Evolutionary conservation across 2,888 invertebrate species (phyloP).

Genomic region (Poecilus cupreus): DNA sequence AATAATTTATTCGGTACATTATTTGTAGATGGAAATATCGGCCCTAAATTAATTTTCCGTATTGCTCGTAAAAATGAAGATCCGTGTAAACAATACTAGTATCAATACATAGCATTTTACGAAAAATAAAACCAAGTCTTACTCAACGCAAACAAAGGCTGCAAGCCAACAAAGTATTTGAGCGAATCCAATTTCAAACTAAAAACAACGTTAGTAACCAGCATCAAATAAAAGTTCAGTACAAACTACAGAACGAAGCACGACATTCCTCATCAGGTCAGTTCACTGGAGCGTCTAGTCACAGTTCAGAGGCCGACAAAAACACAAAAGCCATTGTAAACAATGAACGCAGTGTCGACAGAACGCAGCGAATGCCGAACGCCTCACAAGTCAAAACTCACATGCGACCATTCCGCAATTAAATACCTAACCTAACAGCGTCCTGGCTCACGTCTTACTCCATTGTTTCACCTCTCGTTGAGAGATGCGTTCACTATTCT

Average conservation of each 20-base stretch:
- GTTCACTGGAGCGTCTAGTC: conserved; percentile 23
- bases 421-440: conserved; percentile 31
- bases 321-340: conserved; percentile 50
- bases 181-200: conserved; percentile 42
- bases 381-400: not conserved
- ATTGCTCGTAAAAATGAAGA: not conserved
- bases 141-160: conserved; percentile 17
- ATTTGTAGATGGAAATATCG: too few relatives aligned
- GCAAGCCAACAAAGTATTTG: conserved; percentile 39
- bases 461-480: conserved; percentile 15
- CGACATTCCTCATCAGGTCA: conserved; percentile 46
- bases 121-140: conserved; percentile 16
- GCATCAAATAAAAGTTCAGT: conserved; percentile 44
- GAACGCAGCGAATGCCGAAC: not conserved
- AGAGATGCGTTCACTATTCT: not conserved
- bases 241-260: conserved; percentile 20
- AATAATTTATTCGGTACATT: too few relatives aligned
- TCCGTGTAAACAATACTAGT: not conserved
- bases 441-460: not conserved
- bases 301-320: conserved; percentile 12
- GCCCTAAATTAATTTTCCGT: not conserved
- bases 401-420: conserved; percentile 43
- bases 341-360: conserved; percentile 23
- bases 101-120: not conserved
- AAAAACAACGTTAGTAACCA: conserved; percentile 41